These are phyloP conservation scores for Bujurquina vittata DNA, from an alignment of 2,113 vertebrate species.

Conservation along the genomic window DNA sequence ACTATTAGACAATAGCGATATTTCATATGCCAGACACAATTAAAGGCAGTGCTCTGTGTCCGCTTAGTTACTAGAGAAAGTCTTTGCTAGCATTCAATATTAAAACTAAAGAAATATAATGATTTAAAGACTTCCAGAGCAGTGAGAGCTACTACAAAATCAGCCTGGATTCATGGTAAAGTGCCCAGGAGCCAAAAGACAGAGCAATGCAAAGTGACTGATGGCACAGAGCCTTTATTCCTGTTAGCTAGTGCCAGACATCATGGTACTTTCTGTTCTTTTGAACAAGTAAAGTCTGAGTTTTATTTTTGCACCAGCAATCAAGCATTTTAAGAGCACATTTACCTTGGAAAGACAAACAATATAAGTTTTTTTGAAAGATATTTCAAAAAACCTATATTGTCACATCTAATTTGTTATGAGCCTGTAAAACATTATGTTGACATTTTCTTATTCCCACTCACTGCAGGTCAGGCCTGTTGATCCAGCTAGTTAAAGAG, in stretches of 20 bases:
- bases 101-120: not conserved
- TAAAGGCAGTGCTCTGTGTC: not conserved
- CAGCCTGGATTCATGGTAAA: not conserved
- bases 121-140: not conserved
- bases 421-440: not conserved
- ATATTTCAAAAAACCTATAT: not conserved
- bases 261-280: not conserved
- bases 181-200: not conserved
- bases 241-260: not conserved
- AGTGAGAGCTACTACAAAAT: not conserved
- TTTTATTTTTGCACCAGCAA: not conserved
- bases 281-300: not conserved
- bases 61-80: not conserved
- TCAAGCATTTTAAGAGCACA: not conserved
- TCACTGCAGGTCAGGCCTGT: not conserved
- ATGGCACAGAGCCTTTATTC: not conserved
- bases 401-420: not conserved
- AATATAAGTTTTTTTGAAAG: not conserved
- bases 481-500: constrained; percentile 26
- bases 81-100: not conserved
- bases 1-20: not conserved
- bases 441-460: not conserved
- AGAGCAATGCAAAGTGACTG: not conserved
- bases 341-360: constrained; percentile 8
- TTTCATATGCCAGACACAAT: not conserved